phyloP scores from a whole-genome alignment of 2,797 vertebrate species.

The Pterois miles region DNA sequence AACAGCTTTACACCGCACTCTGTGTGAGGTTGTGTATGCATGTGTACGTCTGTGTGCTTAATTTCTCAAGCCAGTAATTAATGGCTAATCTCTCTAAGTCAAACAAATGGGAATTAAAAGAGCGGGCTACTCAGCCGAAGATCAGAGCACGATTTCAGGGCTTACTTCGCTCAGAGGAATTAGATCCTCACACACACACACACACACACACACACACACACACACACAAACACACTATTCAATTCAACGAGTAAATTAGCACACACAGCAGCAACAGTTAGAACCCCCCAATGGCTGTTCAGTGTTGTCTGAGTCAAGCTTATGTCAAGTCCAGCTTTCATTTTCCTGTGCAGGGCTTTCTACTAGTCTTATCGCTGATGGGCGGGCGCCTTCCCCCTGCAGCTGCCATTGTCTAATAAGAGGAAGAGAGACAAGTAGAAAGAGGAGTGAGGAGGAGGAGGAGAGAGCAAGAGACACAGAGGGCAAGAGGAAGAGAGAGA shows the following conservation, averaged over 20 bases:
- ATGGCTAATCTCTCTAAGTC: conserved; percentile 76
- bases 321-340: conserved; percentile 44
- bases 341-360: conserved; percentile 28
- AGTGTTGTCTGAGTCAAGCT: conserved; percentile 33
- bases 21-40: neutral
- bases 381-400: neutral
- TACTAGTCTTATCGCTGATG: neutral
- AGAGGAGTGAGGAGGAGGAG: neutral
- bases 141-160: conserved; percentile 63
- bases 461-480: neutral
- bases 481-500: neutral
- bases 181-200: conserved; percentile 1
- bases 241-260: conserved; percentile 17
- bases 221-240: neutral
- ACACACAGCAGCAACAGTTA: conserved; percentile 11
- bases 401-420: conserved; percentile 26
- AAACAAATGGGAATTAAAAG: conserved; percentile 79
- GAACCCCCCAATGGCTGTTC: conserved; percentile 1
- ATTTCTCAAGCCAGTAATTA: conserved; percentile 73
- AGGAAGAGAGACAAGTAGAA: neutral
- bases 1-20: conserved; percentile 39
- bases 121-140: conserved; percentile 55
- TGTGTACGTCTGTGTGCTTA: conserved; percentile 2
- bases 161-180: conserved; percentile 59
- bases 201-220: conserved; percentile 9